Percentiles rank a stretch among this genome's conserved stretches.
Evolutionary conservation across 2,797 vertebrate genomes (phyloP).

Genomic region (Melanotaenia parkinsoni): DNA sequence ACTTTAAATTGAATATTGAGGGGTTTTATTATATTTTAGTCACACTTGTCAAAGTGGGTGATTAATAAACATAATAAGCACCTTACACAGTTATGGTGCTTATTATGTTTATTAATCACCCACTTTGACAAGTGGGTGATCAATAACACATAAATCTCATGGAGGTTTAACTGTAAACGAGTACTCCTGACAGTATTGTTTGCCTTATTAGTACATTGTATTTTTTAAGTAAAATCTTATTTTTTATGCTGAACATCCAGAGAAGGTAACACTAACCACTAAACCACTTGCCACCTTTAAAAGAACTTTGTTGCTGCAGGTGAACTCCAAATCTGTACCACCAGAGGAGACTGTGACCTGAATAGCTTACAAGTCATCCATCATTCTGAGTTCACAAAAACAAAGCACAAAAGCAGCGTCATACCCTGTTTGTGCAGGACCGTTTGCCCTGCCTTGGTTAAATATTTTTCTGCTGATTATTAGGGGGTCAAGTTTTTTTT

Average conservation of each 20-base stretch:
- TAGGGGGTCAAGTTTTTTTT: constrained; percentile 10
- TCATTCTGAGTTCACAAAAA: constrained; percentile 43
- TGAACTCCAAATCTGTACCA: constrained; percentile 47
- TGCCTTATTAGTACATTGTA: neutral
- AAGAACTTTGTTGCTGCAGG: constrained; percentile 39
- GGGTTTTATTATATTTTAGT: neutral
- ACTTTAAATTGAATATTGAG: neutral
- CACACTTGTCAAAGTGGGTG: neutral
- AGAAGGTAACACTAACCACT: constrained; percentile 22
- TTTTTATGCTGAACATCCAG: constrained; percentile 4
- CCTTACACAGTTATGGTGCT: neutral
- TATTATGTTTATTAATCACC: too few species aligned
- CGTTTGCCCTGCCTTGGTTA: constrained; percentile 22
- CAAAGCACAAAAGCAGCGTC: constrained; percentile 21
- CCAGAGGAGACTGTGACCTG: constrained; percentile 53
- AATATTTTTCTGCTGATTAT: constrained; percentile 29
- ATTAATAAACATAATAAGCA: neutral
- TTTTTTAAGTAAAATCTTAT: neutral
- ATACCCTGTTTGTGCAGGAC: constrained; percentile 15
- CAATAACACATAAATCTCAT: neutral
- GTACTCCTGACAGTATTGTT: neutral
- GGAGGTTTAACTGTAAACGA: neutral
- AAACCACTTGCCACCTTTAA: constrained; percentile 50
- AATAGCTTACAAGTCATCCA: constrained; percentile 54
- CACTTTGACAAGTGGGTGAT: too few species aligned